Conservation (phyloP, 2,797 vertebrate species). For the Vireo griseus region DNA sequence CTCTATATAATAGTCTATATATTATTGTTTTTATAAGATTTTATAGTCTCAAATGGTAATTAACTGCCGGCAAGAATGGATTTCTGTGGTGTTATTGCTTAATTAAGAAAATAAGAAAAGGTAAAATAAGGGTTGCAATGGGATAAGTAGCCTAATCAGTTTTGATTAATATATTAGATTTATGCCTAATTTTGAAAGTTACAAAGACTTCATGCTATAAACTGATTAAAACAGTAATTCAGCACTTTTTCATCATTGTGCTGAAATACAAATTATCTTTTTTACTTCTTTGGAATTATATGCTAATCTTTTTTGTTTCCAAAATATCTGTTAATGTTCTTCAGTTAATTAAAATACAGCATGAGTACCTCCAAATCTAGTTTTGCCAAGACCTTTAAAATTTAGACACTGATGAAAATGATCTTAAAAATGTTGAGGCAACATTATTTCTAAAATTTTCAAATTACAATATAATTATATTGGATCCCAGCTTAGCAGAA, state of each 20-base stretch:
- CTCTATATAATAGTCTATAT: background rate
- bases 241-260: background rate
- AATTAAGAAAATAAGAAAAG: slow-evolving; percentile 12
- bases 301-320: background rate
- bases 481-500: background rate
- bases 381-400: background rate
- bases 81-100: background rate
- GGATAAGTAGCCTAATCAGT: background rate
- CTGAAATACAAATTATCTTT: background rate
- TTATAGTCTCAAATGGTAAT: background rate
- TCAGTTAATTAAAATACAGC: background rate
- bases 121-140: background rate
- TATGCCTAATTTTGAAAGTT: background rate
- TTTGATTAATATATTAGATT: background rate
- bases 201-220: background rate
- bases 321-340: background rate
- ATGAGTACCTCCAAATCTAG: background rate
- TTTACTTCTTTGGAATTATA: background rate
- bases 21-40: background rate
- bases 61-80: background rate
- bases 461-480: background rate
- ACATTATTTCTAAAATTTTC: background rate
- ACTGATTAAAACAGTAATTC: background rate
- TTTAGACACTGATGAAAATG: background rate
- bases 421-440: background rate